These are phyloP conservation scores for Champsocephalus gunnari DNA, from an alignment of 2,797 vertebrate species.

Conservation along the genomic window DNA sequence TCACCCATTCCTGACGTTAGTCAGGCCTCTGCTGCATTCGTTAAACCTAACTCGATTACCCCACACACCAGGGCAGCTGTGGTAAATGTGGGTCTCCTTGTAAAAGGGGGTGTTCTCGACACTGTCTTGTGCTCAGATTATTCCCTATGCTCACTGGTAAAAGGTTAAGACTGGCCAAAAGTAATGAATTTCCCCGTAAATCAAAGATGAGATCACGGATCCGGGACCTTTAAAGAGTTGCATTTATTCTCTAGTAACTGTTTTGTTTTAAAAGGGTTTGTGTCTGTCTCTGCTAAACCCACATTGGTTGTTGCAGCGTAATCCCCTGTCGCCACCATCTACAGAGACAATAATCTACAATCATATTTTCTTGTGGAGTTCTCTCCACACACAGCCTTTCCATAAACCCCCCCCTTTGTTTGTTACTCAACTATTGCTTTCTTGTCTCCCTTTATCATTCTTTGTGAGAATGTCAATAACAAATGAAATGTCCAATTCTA, in stretches of 20 bases:
- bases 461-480: neutral
- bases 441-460: neutral
- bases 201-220: slow-evolving; percentile 14
- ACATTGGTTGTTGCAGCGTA: slow-evolving; percentile 4
- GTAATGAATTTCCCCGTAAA: slow-evolving; percentile 6
- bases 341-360: slow-evolving; percentile 4
- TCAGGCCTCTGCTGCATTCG: slow-evolving; percentile 79
- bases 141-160: slow-evolving; percentile 39
- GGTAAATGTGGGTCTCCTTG: slow-evolving; percentile 77
- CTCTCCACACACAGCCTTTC: neutral
- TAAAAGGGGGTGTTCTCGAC: slow-evolving; percentile 76
- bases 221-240: neutral
- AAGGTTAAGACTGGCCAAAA: slow-evolving; percentile 40
- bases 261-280: slow-evolving; percentile 18
- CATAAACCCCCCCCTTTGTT: neutral
- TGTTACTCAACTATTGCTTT: neutral
- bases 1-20: slow-evolving; percentile 79
- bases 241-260: slow-evolving; percentile 2
- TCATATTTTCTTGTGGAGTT: slow-evolving; percentile 31
- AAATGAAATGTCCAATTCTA: slow-evolving; percentile 8
- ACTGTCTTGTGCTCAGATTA: slow-evolving; percentile 60
- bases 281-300: neutral
- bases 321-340: neutral
- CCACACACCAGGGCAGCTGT: slow-evolving; percentile 77
- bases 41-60: slow-evolving; percentile 81